phyloP scores from a whole-genome alignment of 1,140 invertebrate genomes.

The Dendroctonus ponderosae region DNA sequence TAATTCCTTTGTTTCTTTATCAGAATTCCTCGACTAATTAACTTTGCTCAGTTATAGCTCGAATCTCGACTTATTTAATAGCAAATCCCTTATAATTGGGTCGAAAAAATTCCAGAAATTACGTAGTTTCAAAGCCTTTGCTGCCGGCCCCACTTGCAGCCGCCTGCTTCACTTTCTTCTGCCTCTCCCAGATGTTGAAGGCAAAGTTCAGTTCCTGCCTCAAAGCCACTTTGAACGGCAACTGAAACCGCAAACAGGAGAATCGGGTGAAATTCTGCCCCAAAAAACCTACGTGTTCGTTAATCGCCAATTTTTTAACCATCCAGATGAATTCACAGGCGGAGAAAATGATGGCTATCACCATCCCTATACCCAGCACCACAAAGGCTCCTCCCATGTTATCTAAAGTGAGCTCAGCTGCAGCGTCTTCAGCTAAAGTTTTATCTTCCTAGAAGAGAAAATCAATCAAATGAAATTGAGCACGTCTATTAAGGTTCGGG shows the following conservation, averaged over 20 bases:
- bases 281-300: constrained; percentile 62
- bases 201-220: constrained; percentile 63
- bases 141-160: not conserved
- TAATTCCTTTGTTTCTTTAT: too few relatives aligned
- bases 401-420: constrained; percentile 66
- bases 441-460: constrained; percentile 35
- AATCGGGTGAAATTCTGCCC: not conserved
- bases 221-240: constrained; percentile 61
- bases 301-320: constrained; percentile 71
- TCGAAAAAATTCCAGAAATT: not conserved
- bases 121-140: not conserved
- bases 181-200: constrained; percentile 61
- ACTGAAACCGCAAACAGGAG: constrained; percentile 50
- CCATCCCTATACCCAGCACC: constrained; percentile 72
- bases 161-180: constrained; percentile 55
- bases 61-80: too few relatives aligned
- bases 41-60: too few relatives aligned
- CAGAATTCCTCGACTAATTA: too few relatives aligned
- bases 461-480: too few relatives aligned
- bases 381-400: constrained; percentile 91
- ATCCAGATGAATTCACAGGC: constrained; percentile 82
- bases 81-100: too few relatives aligned
- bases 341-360: constrained; percentile 63
- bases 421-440: constrained; percentile 46
- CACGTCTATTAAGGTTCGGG: too few relatives aligned